A percentile compares a stretch with the other conserved stretches of the same genome.
Conservation (phyloP, 2,888 invertebrate species). For the Physocephala rufipes region DNA sequence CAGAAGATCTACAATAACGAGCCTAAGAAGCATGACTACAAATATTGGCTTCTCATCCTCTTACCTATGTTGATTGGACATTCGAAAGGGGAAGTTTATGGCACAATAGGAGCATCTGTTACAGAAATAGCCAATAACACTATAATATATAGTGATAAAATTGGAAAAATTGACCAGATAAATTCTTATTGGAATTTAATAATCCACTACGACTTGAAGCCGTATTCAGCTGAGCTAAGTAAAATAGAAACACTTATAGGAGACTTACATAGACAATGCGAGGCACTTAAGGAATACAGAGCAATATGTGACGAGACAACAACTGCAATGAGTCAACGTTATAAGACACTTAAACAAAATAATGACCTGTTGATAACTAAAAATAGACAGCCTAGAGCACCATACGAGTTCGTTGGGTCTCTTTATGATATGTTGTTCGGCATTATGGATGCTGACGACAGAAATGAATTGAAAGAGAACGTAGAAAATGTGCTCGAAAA, state of each 20-base stretch:
- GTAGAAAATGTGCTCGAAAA: neutral
- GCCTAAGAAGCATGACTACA: neutral
- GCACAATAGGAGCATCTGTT: neutral
- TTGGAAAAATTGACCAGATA: neutral
- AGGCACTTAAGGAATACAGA: neutral
- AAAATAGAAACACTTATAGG: too few relatives aligned
- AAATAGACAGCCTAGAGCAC: neutral
- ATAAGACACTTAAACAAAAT: conserved; percentile 4
- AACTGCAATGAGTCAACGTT: neutral
- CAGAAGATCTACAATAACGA: neutral
- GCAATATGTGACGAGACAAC: neutral
- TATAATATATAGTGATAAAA: too few relatives aligned
- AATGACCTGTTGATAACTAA: neutral
- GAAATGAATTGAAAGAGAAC: neutral
- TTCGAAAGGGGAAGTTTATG: neutral
- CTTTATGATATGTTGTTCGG: neutral
- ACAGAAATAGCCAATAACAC: too few relatives aligned
- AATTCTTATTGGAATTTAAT: neutral
- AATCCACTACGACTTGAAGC: neutral
- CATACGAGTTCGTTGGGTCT: neutral
- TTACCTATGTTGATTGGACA: neutral
- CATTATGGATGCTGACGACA: conserved; percentile 2
- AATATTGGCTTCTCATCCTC: neutral
- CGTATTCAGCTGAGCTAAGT: too few relatives aligned
- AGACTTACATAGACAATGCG: too few relatives aligned